These are phyloP conservation scores for Kryphioiulus occultus DNA, from an alignment of 2,888 invertebrate genomes.

Conservation along the genomic window DNA sequence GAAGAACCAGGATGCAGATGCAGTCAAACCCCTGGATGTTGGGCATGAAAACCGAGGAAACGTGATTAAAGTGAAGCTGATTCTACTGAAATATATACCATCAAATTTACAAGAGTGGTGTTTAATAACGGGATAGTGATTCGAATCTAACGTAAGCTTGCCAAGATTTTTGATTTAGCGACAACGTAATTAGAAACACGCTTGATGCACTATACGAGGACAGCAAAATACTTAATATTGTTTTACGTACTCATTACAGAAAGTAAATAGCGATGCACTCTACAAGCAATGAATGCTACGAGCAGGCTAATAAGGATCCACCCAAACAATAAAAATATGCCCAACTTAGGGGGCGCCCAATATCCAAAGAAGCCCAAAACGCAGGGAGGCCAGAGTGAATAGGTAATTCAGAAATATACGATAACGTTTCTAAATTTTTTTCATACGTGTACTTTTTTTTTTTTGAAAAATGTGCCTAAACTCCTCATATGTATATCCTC, in stretches of 20 bases:
- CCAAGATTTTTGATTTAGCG: too few relatives aligned
- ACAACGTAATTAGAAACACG: too few relatives aligned
- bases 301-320: too few relatives aligned
- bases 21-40: neutral
- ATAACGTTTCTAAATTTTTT: neutral
- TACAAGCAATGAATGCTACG: too few relatives aligned
- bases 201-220: too few relatives aligned
- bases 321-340: neutral
- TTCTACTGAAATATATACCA: neutral
- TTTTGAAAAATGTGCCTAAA: constrained; percentile 6
- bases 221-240: too few relatives aligned
- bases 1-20: neutral
- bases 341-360: neutral
- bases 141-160: too few relatives aligned
- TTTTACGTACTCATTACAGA: too few relatives aligned
- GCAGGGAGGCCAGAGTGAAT: neutral
- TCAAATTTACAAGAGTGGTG: too few relatives aligned
- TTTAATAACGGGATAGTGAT: too few relatives aligned
- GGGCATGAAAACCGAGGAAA: neutral
- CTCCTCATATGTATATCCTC: constrained; percentile 28
- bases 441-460: neutral
- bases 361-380: neutral
- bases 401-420: constrained; percentile 36
- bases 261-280: too few relatives aligned
- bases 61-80: neutral